Percentiles rank a stretch among this genome's conserved stretches.
Evolutionary conservation across 2,888 invertebrate genomes (phyloP).

Genomic region (Graphium colonna): DNA sequence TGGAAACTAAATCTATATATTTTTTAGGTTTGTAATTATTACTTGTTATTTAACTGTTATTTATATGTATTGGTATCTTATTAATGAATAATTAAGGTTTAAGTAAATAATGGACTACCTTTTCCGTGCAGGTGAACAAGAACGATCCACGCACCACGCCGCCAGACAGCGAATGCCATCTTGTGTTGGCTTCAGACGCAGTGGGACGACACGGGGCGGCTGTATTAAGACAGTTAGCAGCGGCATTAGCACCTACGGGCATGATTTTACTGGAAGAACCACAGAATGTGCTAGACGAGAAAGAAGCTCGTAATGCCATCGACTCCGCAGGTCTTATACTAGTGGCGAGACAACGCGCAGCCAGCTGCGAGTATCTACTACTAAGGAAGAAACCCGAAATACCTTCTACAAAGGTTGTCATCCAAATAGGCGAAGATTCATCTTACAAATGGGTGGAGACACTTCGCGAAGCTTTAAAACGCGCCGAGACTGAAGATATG

Average conservation of each 20-base stretch:
- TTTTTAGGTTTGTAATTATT: too few species aligned
- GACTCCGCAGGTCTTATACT: conserved; percentile 52
- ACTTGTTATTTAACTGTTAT: too few species aligned
- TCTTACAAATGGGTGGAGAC: conserved; percentile 88
- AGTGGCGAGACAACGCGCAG: conserved; percentile 76
- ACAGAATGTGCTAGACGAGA: conserved; percentile 55
- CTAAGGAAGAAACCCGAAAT: conserved; percentile 69
- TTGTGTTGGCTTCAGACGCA: conserved; percentile 84
- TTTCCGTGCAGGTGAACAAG: conserved; percentile 35
- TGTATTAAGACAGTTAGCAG: conserved; percentile 79
- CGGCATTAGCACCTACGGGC: conserved; percentile 83
- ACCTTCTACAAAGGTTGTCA: conserved; percentile 65
- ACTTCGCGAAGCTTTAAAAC: conserved; percentile 87
- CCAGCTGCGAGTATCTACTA: conserved; percentile 83
- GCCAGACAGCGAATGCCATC: conserved; percentile 84
- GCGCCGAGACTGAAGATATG: conserved; percentile 78
- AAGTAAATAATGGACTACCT: background rate
- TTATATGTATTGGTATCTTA: too few species aligned
- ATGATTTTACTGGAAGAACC: conserved; percentile 88
- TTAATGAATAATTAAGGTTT: too few species aligned
- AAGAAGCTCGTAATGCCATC: conserved; percentile 49
- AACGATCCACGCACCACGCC: conserved; percentile 82
- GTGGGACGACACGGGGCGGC: conserved; percentile 76
- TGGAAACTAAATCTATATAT: too few species aligned
- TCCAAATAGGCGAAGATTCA: conserved; percentile 84